A percentile compares a stretch with the other conserved stretches of the same genome.
phyloP scores from a whole-genome alignment of 2,113 vertebrate genomes.

The Phaethon lepturus region DNA sequence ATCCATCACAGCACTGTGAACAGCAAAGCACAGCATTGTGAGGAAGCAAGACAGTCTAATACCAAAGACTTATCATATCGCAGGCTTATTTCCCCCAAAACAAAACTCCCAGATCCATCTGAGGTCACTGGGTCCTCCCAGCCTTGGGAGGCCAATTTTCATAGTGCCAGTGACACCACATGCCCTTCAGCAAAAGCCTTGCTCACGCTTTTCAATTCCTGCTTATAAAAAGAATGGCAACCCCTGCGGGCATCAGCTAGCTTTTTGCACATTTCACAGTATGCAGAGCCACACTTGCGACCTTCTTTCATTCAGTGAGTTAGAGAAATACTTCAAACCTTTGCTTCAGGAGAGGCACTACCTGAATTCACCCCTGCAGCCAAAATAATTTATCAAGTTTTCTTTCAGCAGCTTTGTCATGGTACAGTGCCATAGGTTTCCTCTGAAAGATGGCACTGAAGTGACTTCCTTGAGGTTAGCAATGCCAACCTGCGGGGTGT shows the following conservation, averaged over 20 bases:
- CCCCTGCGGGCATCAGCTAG: accelerated
- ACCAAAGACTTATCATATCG: neutral
- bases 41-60: neutral
- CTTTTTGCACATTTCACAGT: accelerated
- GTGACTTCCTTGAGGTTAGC: accelerated
- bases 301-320: neutral
- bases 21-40: neutral
- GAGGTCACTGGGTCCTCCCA: neutral
- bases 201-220: accelerated
- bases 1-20: accelerated
- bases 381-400: neutral
- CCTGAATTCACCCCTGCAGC: accelerated
- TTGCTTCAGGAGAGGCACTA: neutral
- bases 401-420: neutral
- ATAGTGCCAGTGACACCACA: accelerated
- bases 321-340: accelerated
- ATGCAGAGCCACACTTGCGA: accelerated
- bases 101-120: neutral
- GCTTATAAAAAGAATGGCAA: neutral
- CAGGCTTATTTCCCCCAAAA: neutral
- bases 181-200: neutral
- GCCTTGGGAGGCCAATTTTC: neutral
- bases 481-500: neutral
- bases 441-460: neutral
- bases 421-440: neutral